Evolutionary conservation across 1,140 invertebrate genomes (phyloP), one percentile per base, ranked within the genome.

Genomic region (Drosophila athabasca): DNA sequence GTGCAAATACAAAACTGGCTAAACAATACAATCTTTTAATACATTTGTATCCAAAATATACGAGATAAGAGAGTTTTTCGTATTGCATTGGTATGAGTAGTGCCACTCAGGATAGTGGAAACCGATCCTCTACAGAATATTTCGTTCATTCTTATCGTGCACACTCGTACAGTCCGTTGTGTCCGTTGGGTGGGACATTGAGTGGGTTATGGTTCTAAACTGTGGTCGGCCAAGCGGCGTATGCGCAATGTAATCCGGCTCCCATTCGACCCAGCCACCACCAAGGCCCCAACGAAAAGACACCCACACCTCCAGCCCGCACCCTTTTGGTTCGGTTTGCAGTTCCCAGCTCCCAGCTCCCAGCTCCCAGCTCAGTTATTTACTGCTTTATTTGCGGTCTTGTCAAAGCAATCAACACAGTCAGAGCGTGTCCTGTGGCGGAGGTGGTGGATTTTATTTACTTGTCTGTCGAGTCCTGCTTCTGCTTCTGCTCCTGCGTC

Each of bases 401-500:
- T 82, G 82, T 87, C 82, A 87, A 87, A 88, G 83, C 82, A 75
- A 87, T 85, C 82, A 87, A 85, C 78, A 74, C 73, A 82, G 76
- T 62, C 76, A 75, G 57, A 61, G 53, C 74, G 62, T 52, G 59
- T 76, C 66, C 65, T 79, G 11, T 24, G 35, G n/a, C 41, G 53
- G 45, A 66, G 68, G 83, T 88, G 84, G 84, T 88, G 67, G 79
- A 66, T 88, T 88, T 76, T 72, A 84, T 83, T 83, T 79, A 88
- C 71, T 76, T 78, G 71, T 64, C 73, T 62, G 72, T 54, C 57
- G 55, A 55, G 62, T 51, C 11, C 50, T 39, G 46, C 11, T 39
- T 3, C 24, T 58, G 43, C 26, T 59, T 35, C 51, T 73, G 13
- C 7, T 29, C 9, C 9, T 13, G 31, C 55, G 52, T 1, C 15